Percentiles rank a stretch among this genome's conserved stretches.
Evolutionary conservation across 2,888 invertebrate genomes (phyloP).

Genomic region (Drosophila histrio): DNA sequence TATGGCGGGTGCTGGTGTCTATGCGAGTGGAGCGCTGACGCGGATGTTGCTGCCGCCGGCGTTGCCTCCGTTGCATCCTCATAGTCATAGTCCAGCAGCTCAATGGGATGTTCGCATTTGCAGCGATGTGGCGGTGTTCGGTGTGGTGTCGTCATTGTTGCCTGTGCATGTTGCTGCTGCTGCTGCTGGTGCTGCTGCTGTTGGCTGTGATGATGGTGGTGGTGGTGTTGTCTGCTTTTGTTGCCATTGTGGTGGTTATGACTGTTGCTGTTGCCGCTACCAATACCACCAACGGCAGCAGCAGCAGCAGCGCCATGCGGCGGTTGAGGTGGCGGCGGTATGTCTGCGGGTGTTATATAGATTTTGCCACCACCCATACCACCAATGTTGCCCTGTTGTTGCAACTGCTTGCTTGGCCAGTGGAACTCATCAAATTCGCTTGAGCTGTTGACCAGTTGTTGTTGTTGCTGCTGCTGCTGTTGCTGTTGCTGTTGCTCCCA

Average conservation of each 20-base stretch:
- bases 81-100: constrained; percentile 65
- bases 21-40: constrained; percentile 38
- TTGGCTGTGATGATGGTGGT: constrained; percentile 44
- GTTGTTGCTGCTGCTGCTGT: constrained; percentile 47
- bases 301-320: too few relatives aligned
- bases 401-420: constrained; percentile 68
- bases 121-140: constrained; percentile 70
- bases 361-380: constrained; percentile 63
- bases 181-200: constrained; percentile 47
- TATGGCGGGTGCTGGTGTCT: constrained; percentile 71
- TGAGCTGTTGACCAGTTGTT: constrained; percentile 65
- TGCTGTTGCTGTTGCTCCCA: constrained; percentile 48
- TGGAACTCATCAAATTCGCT: constrained; percentile 74
- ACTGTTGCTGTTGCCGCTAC: constrained; percentile 44
- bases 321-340: constrained; percentile 80
- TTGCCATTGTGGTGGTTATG: constrained; percentile 62
- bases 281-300: constrained; percentile 6
- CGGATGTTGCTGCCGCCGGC: constrained; percentile 24
- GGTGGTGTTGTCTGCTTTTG: constrained; percentile 53
- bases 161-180: constrained; percentile 48
- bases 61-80: constrained; percentile 56
- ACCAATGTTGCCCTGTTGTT: constrained; percentile 22
- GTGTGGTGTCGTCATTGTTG: constrained; percentile 49
- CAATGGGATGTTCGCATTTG: constrained; percentile 73
- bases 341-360: constrained; percentile 81